Base-by-base conservation (phyloP, 1,140 invertebrate genomes). In the Drosophila kepulauana region DNA sequence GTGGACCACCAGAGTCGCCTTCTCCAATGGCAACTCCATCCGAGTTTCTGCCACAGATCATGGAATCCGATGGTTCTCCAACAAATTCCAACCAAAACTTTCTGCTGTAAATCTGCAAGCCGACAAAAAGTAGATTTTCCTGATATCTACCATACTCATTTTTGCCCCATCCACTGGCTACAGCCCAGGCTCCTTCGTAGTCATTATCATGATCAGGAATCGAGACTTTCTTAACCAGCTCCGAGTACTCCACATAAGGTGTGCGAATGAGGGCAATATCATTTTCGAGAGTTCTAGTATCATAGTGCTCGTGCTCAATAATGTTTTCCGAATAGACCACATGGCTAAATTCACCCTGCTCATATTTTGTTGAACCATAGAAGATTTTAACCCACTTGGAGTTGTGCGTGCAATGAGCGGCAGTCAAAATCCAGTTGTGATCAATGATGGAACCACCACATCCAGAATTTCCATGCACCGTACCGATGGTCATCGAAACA, bases 391-490 rank as follows among this genome's bases (percentile, higher is more conserved):
- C 61, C 10, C 30, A 15, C 0, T 10, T 2, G 6, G 33, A 33
- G 5, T 13, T 5, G 1, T 11, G 4, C 1, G 57, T 62, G 20
- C 74, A 76, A 20, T 72, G 74, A 0, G 94, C 95, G 3, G 95
- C 94, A 1, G 94, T 94, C 16, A 95, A 63, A 5, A 95, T 81
- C 93, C 93, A 94, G 5, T 90, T 54, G 51, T 91, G 68, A 63
- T 89, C 92, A 15, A 95, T 93, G 30, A 95, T 78, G 33, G 94
- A 94, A 11, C 94, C 95, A 2, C 95, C n/a, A n/a, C n/a, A n/a
- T n/a, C n/a, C n/a, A n/a, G n/a, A n/a, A n/a, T n/a, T n/a, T n/a
- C n/a, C n/a, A n/a, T n/a, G n/a, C n/a, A n/a, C n/a, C n/a, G n/a
- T n/a, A n/a, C n/a, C n/a, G n/a, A n/a, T n/a, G n/a, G n/a, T n/a